Evolutionary conservation across 2,888 invertebrate genomes (phyloP), one percentile per base, ranked within the genome.

Genomic region (Papilio protenor): DNA sequence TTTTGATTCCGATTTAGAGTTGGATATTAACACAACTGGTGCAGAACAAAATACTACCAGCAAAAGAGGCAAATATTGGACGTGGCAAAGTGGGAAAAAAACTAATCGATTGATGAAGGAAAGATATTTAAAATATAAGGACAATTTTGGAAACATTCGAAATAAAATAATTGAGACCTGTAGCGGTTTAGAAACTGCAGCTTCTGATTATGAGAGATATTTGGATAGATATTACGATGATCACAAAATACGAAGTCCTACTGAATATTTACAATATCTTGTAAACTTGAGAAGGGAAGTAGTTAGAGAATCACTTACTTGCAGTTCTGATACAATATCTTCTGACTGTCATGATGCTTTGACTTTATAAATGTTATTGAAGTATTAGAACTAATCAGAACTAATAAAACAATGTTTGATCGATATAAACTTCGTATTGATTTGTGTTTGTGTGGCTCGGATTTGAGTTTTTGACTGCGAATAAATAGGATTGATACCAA

Each of bases 201-300:
- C 88, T 0, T 85, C 86, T 77, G 88, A 85, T 77, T 94, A 94
- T 81, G 89, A 92, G 73, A 83, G 82, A 73, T 92, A 92, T 84
- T 81, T 92, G 40, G 72, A 81, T 33, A 84, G 83, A 77, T 86
- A 84, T 79, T 84, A 82, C 57, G 79, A 75, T 14, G 74, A 77
- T 73, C 40, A 57, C 55, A n/a, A 75, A 11, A 79, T 77, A n/a
- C 84, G 88, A 27, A 90, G 88, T 12, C 96, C 96, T 1, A 96
- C 95, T 76, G 94, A 95, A 79, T 96, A 95, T 88, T 86, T 96
- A 78, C 94, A 94, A 82, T 95, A 96, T 86, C 90, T 96, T 80
- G 95, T 96, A 16, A 90, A 93, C 76, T 88, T 96, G 87, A 90
- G 96, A 81, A 92, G 92, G 83, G 94, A 96, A 82, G 92, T 95